phyloP scores from a whole-genome alignment of 1,140 invertebrate species.

The Melitaea cinxia region DNA sequence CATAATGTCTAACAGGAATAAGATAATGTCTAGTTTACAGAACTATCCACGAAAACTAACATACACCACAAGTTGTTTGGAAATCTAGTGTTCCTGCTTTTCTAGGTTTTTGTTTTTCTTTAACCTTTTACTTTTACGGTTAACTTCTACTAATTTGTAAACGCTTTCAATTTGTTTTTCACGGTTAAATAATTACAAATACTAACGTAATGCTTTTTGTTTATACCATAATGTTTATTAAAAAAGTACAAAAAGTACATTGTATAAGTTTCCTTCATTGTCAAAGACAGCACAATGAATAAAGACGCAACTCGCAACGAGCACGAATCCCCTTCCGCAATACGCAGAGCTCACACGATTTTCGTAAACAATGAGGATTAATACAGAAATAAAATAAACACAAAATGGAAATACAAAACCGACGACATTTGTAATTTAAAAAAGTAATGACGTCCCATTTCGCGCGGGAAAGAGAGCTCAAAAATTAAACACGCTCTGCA shows the following conservation, averaged over 20 bases:
- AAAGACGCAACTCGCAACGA: conserved; percentile 17
- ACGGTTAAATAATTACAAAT: too few species aligned
- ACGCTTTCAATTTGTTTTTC: too few species aligned
- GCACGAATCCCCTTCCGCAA: not conserved
- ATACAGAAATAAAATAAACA: conserved; percentile 69
- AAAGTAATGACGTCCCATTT: conserved; percentile 80
- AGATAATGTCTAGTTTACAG: too few species aligned
- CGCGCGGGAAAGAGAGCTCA: conserved; percentile 74
- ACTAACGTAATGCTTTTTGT: too few species aligned
- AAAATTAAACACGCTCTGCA: conserved; percentile 76
- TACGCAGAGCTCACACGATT: conserved; percentile 18
- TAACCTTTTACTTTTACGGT: not conserved
- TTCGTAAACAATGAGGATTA: conserved; percentile 63
- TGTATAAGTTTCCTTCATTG: not conserved
- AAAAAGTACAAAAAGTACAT: too few species aligned
- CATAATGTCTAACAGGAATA: too few species aligned
- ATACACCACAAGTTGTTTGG: too few species aligned
- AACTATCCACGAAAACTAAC: too few species aligned
- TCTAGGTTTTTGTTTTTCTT: not conserved
- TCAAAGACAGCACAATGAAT: conserved; percentile 3
- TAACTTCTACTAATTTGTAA: too few species aligned
- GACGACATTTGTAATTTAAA: conserved; percentile 78
- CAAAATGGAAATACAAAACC: conserved; percentile 56
- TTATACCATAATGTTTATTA: too few species aligned
- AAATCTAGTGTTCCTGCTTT: too few species aligned